Base-by-base conservation (phyloP, 2,797 vertebrate genomes). In the Lacerta bilineata region DNA sequence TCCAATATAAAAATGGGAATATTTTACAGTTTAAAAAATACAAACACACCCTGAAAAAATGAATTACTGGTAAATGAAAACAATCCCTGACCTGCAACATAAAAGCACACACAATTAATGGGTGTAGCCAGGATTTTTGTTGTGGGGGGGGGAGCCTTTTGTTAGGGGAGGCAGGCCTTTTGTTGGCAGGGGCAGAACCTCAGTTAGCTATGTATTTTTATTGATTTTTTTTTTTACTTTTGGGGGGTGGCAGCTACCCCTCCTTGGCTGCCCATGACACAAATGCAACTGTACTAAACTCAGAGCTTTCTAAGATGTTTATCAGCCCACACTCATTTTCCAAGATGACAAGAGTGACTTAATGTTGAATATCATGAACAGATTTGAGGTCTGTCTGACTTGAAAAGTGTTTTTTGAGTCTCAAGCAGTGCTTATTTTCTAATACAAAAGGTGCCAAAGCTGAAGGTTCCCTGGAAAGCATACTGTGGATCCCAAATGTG, bases 331-430 rank as follows among this genome's bases (percentile, higher is more conserved):
- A 15, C 69, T 64, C 13, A 74, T 36, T 81, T 87, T 61, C 69
- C 50, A 25, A 87, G 66, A 87, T 17, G 18, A 27, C 64, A 39
- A 41, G 59, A 64, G 64, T 87, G 79, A 76, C 41, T 64, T 82
- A 82, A 81, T 18, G 41, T 81, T 87, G 61, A 82, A 76, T 75
- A 27, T 82, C 29, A 87, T 64, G 82, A 87, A 74, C 69, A 87
- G 39, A 76, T 87, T 50, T 46, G 71, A 87, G 50, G 59, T 64
- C 68, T 66, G 2, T 29, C 43, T 46, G 7, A 79, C 20, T 27
- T 84, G 41, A 3, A 11, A 23, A 13, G 18, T 41, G 13, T 25
- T 43, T 74, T 87, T n/a, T 8, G 7, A 75, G 29, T 46, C 29
- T 46, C 69, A 27, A 82, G 71, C 33, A 33, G 20, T 25, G n/a